Base-by-base conservation (phyloP, 2,888 invertebrate genomes). In the Galerucella pusilla region DNA sequence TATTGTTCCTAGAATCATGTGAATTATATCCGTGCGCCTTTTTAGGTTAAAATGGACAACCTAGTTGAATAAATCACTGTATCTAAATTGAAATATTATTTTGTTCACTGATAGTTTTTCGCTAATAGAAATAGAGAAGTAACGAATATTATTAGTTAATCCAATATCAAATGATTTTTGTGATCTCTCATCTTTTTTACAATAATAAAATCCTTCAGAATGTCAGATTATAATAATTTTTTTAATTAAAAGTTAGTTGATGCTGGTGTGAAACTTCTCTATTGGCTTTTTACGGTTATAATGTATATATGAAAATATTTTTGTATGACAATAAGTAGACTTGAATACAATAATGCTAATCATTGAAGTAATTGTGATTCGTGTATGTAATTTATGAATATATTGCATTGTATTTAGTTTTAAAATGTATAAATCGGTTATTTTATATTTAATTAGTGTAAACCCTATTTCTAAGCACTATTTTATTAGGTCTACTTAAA, bases 201-300 rank as follows among this genome's bases (percentile, higher is more conserved):
- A 52, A 52, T 6, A 12, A 52, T n/a, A n/a, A 52, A 52, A 52
- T 52, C 14, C n/a, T 52, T 52, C 52, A n/a, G n/a, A n/a, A n/a
- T 52, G n/a, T 52, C 52, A 52, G n/a, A 52, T 52, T 52, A 14
- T 16, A 14, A 52, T n/a, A 7, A 49, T n/a, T 52, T 52, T 52
- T 52, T 52, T 52, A 52, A 52, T n/a, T 52, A n/a, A n/a, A 52
- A 11, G 12, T 49, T 49, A 52, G 52, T 52, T 16, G 20, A 57
- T 57, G 57, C 16, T 57, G 57, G 20, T 57, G 10, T 57, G 10
- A 20, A 16, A 20, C 57, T 52, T 52, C 52, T 52, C 52, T n/a
- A 52, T 52, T 6, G 7, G n/a, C 52, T 57, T 57, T 57, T 57
- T 57, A 10, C 20, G 57, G 57, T 57, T 57, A 57, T 57, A 57